Conservation (phyloP, 37 sponge, comb jelly and placozoan genomes). For the Halichondria panicea region DNA sequence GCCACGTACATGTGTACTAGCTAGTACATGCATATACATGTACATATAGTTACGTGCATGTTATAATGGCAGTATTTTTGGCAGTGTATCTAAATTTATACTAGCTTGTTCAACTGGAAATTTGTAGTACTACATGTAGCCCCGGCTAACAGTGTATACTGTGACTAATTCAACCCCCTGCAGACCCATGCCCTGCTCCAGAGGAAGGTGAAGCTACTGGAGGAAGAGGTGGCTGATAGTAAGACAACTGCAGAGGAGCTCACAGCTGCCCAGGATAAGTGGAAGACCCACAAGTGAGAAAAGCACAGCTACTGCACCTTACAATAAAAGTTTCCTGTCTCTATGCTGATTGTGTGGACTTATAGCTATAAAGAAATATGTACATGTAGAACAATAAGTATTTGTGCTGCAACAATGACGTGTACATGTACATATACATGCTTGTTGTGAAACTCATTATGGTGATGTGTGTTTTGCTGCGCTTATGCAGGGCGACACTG, state of each 20-base stretch:
- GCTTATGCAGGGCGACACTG: constrained; percentile 21
- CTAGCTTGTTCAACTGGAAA: no score
- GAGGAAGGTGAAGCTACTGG: constrained; percentile 28
- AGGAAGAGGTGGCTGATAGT: constrained; percentile 39
- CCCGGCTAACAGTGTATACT: no score
- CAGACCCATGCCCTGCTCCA: constrained; percentile 32
- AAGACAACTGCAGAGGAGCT: constrained; percentile 16
- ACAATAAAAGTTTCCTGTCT: background rate
- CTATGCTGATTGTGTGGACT: background rate
- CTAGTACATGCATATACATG: no score
- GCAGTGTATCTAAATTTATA: no score
- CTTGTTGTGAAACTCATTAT: no score
- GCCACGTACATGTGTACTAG: no score
- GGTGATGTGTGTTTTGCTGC: no score
- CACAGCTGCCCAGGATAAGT: constrained; percentile 7
- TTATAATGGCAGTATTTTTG: no score
- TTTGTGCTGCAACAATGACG: background rate
- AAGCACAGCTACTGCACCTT: background rate
- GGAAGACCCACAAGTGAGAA: constrained; percentile 30
- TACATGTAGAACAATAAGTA: background rate
- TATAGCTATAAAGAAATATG: background rate
- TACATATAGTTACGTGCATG: no score
- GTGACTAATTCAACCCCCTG: no score
- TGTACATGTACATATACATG: background rate
- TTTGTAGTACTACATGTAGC: no score